Percentiles rank a stretch among this genome's conserved stretches.
Conservation (phyloP, 2,888 invertebrate genomes). For the Pseudococcus jackbeardsleyi region DNA sequence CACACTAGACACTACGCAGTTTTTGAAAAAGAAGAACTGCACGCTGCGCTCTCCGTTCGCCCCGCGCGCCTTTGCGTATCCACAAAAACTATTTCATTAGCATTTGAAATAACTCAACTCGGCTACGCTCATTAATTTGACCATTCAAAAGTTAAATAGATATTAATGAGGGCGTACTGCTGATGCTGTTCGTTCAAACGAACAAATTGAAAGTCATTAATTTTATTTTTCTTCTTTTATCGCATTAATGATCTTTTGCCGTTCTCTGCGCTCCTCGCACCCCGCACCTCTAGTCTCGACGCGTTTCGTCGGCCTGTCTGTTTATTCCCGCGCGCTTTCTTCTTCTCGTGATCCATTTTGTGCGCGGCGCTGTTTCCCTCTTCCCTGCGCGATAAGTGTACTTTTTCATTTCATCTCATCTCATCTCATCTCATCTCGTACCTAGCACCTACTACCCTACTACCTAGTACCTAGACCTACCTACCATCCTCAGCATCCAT, state of each 20-base stretch:
- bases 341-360: background rate
- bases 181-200: conserved; percentile 63
- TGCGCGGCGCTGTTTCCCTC: background rate
- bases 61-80: background rate
- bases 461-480: no score
- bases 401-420: no score
- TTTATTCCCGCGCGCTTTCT: background rate
- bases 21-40: background rate
- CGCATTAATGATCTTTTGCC: conserved; percentile 59
- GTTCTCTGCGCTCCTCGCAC: background rate
- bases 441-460: no score
- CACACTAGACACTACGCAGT: background rate
- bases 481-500: no score
- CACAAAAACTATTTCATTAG: conserved; percentile 63
- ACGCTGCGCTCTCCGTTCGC: background rate
- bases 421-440: no score
- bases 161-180: conserved; percentile 63
- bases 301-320: no score
- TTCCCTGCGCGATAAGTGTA: no score
- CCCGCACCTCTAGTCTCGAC: background rate
- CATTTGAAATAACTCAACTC: conserved; percentile 62
- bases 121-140: conserved; percentile 64
- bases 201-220: conserved; percentile 64
- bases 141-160: conserved; percentile 65
- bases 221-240: conserved; percentile 61